Conservation (phyloP, 1,140 invertebrate species). For the Tetramorium parvispinum region DNA sequence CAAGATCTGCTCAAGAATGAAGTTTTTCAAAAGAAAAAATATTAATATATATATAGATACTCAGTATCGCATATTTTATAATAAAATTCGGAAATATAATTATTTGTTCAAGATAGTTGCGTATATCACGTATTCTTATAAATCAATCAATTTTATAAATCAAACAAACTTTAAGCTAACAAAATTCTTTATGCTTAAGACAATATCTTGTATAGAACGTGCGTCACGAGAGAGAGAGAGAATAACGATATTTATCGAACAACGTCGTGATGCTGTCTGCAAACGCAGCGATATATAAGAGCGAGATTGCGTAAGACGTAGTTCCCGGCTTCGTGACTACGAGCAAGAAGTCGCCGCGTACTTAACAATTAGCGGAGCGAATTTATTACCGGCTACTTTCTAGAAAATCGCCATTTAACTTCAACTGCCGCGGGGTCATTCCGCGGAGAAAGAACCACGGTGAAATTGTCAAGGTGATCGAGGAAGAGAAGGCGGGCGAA, state of each 20-base stretch:
- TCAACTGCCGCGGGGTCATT: conserved; percentile 40
- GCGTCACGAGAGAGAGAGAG: not conserved
- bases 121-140: not conserved
- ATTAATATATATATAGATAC: not conserved
- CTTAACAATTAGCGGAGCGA: conserved; percentile 53
- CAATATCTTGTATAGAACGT: not conserved
- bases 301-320: conserved; percentile 8
- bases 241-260: conserved; percentile 12
- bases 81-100: not conserved
- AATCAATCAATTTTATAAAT: not conserved
- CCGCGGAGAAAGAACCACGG: conserved; percentile 39
- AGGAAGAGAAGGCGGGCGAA: not conserved
- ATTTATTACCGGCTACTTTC: conserved; percentile 57
- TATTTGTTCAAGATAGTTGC: not conserved
- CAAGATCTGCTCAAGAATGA: not conserved
- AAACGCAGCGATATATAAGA: not conserved
- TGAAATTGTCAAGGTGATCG: conserved; percentile 56
- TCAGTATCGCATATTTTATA: not conserved
- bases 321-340: not conserved
- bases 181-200: not conserved
- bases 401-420: conserved; percentile 65
- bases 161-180: not conserved
- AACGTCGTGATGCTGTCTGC: not conserved
- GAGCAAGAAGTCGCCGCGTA: conserved; percentile 39
- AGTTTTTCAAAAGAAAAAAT: not conserved